phyloP scores from a whole-genome alignment of 2,797 vertebrate genomes.

The Girardinus metallicus region DNA sequence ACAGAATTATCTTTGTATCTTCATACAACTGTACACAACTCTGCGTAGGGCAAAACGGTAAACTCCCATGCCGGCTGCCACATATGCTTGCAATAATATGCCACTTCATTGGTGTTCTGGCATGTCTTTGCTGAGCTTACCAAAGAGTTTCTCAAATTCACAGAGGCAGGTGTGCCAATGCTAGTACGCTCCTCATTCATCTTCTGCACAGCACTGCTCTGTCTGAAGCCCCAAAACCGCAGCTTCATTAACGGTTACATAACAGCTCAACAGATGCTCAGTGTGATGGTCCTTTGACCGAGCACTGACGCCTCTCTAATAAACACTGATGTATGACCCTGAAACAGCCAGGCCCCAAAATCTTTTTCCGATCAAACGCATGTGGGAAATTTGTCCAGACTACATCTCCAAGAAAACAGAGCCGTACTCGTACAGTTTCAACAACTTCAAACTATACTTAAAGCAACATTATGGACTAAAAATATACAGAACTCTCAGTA shows the following conservation, averaged over 20 bases:
- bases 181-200: slow-evolving; percentile 31
- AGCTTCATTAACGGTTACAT: slow-evolving; percentile 65
- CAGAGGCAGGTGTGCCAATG: slow-evolving; percentile 30
- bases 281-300: slow-evolving; percentile 47
- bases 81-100: background rate
- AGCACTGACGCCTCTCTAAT: slow-evolving; percentile 39
- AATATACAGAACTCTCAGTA: slow-evolving; percentile 22
- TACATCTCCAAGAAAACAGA: slow-evolving; percentile 4
- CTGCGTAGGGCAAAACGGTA: background rate
- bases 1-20: background rate
- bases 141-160: slow-evolving; percentile 13
- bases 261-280: slow-evolving; percentile 65
- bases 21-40: background rate
- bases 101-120: background rate
- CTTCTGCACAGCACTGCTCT: slow-evolving; percentile 50
- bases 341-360: slow-evolving; percentile 20
- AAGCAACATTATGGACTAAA: slow-evolving; percentile 16
- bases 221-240: slow-evolving; percentile 59
- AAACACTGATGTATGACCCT: slow-evolving; percentile 46
- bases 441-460: background rate
- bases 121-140: slow-evolving; percentile 26
- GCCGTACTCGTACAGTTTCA: slow-evolving; percentile 2
- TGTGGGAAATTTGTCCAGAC: slow-evolving; percentile 38
- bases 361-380: slow-evolving; percentile 25
- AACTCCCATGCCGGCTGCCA: background rate